Evolutionary conservation across 2,113 vertebrate genomes (phyloP).

Genomic region (Telmatochromis brichardi): DNA sequence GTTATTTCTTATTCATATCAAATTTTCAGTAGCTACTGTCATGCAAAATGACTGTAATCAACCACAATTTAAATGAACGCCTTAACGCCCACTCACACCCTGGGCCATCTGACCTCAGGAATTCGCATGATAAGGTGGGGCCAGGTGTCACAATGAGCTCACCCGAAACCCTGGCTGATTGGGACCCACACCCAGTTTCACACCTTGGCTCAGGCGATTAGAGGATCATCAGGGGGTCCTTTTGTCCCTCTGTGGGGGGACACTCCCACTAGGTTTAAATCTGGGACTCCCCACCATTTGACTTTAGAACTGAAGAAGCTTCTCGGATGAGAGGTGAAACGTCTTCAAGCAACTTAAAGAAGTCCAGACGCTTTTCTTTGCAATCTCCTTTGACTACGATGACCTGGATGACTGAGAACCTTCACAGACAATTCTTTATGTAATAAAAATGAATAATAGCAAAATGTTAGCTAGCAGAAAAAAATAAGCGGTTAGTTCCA

Average conservation of each 20-base stretch:
- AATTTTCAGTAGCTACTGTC: no score
- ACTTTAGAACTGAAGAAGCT: background rate
- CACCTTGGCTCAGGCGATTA: background rate
- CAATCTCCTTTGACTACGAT: background rate
- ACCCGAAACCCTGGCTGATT: background rate
- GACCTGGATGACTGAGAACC: background rate
- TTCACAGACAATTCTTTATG: background rate
- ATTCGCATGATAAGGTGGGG: background rate
- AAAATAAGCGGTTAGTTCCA: background rate
- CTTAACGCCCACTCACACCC: background rate
- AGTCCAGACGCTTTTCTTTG: background rate
- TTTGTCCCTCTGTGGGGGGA: background rate
- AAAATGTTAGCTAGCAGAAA: background rate
- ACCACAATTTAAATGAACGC: no score
- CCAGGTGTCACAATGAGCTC: background rate
- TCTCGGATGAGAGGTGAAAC: background rate
- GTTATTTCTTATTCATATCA: no score
- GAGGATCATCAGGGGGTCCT: background rate
- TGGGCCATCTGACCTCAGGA: background rate
- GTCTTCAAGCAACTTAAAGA: background rate
- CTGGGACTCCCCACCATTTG: background rate
- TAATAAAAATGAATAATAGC: background rate
- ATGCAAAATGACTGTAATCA: no score
- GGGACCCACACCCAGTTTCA: background rate
- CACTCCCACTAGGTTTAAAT: fast-evolving